Evolutionary conservation across 30 jellyfish, hydroid and myxozoan species (phyloP).

Genomic region (Rhopilema esculentum): DNA sequence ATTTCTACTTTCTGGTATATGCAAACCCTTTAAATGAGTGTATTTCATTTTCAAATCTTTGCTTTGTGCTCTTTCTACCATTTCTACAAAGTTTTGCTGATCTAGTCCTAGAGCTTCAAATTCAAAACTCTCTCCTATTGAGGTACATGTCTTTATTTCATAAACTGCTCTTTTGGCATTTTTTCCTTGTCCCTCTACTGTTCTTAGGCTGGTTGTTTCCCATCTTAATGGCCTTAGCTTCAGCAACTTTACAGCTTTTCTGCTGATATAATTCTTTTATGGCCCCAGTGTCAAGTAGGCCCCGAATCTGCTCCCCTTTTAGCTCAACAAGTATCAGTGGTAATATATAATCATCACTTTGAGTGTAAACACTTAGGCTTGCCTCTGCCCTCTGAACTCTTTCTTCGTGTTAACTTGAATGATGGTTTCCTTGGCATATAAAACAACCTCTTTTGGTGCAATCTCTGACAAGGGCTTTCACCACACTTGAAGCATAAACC

Average conservation of each 20-base stretch:
- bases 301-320: slow-evolving; percentile 34
- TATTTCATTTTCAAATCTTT: slow-evolving; percentile 41
- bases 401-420: slow-evolving; percentile 56
- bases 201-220: slow-evolving; percentile 46
- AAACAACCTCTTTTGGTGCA: slow-evolving; percentile 59
- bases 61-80: slow-evolving; percentile 38
- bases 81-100: slow-evolving; percentile 37
- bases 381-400: slow-evolving; percentile 27
- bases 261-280: slow-evolving; percentile 35
- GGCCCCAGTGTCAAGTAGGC: slow-evolving; percentile 38
- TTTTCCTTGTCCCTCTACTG: slow-evolving; percentile 27
- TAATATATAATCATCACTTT: slow-evolving; percentile 31
- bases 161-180: slow-evolving; percentile 41
- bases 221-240: slow-evolving; percentile 45
- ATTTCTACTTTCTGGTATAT: slow-evolving; percentile 55
- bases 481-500: slow-evolving; percentile 64
- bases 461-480: slow-evolving; percentile 30
- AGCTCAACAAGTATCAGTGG: slow-evolving; percentile 58
- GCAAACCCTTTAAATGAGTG: slow-evolving; percentile 45
- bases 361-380: slow-evolving; percentile 31
- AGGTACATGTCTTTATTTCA: slow-evolving; percentile 13
- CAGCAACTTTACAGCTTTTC: slow-evolving; percentile 20
- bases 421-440: slow-evolving; percentile 63
- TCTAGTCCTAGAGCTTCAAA: slow-evolving; percentile 47
- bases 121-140: slow-evolving; percentile 37